phyloP scores from a whole-genome alignment of 2,888 invertebrate genomes.

The Sphaeridia pumilis region DNA sequence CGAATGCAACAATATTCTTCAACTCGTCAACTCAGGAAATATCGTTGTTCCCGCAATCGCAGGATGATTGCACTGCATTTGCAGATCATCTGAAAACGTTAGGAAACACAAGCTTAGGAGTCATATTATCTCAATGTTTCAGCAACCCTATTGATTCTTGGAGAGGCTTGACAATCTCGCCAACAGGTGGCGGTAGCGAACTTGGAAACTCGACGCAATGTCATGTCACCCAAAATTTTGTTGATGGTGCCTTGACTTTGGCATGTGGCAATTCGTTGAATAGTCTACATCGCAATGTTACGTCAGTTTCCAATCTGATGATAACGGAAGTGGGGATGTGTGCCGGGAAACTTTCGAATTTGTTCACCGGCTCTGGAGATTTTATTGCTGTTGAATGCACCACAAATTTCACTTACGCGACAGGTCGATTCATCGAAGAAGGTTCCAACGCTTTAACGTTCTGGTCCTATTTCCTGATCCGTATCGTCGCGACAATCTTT shows the following conservation, averaged over 20 bases:
- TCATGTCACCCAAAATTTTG: not conserved
- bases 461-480: conserved; percentile 67
- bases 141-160: not conserved
- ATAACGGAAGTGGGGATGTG: not conserved
- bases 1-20: not conserved
- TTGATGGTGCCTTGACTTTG: not conserved
- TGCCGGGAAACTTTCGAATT: not conserved
- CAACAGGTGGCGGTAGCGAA: not conserved
- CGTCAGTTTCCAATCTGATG: no score
- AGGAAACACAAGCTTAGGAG: not conserved
- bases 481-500: conserved; percentile 69
- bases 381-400: conserved; percentile 7
- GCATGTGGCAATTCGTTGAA: not conserved
- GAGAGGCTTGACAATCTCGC: not conserved
- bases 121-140: not conserved
- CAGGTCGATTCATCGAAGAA: conserved; percentile 14
- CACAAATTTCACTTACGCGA: conserved; percentile 18
- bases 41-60: not conserved
- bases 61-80: not conserved
- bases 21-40: not conserved
- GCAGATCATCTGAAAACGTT: not conserved
- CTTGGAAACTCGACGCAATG: not conserved
- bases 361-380: not conserved
- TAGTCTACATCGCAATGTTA: not conserved
- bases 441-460: conserved; percentile 44